Evolutionary conservation across 2,888 invertebrate species (phyloP), one percentile per base, ranked within the genome.

Genomic region (Spatulosminthurus flaviceps): DNA sequence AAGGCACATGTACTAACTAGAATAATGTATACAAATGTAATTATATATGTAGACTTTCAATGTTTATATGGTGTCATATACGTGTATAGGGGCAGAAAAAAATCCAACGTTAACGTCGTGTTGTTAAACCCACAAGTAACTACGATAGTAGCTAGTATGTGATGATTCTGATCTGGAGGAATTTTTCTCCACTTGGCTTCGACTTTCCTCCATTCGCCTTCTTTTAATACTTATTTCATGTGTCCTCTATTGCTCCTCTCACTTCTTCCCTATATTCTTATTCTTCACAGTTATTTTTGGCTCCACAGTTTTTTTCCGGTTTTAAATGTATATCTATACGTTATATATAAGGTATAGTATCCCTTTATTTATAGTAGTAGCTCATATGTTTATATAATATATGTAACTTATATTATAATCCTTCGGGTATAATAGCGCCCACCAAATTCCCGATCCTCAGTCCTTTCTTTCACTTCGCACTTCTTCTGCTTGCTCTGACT

Each of bases 111-210:
- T 64, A 24, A 24, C 22, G n/a, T n/a, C n/a, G 64, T 64, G 64
- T 64, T 64, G 64, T 64, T 64, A 64, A 64, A 64, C 64, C 51
- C 51, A 51, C 51, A 51, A 51, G 2, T 13, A 19, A 16, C 7
- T 9, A 16, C 51, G 5, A n/a, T 51, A 51, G 51, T 16, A 22
- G 22, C 42, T 11, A 42, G 22, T 22, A 42, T 26, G 26, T n/a
- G 43, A 73, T 74, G 51, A 74, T 74, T 74, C 29, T 74, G 29
- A 74, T 60, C 74, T 74, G 74, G 74, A 74, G 51, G 74, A 74
- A 74, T 74, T 74, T 74, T 29, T 73, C 73, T 60, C 73, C 51
- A 24, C 29, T 61, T 74, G 61, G 61, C 61, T 74, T 64, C 64
- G 26, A 24, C 64, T 64, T 64, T 64, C 64, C 64, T 64, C 26